Evolutionary conservation across 2,113 vertebrate species (phyloP).

Genomic region (Ptilonorhynchus violaceus): DNA sequence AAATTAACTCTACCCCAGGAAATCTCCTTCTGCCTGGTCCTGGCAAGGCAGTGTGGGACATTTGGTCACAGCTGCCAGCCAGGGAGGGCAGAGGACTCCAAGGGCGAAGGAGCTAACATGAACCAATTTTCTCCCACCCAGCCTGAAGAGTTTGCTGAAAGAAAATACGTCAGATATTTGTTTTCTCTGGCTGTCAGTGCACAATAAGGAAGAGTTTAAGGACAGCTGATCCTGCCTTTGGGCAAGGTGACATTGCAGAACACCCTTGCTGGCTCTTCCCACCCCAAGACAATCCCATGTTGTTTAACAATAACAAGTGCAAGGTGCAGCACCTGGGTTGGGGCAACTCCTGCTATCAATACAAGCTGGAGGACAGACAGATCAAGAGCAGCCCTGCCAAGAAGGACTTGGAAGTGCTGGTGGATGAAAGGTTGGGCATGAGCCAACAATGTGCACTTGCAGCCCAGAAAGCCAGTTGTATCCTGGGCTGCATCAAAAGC

Average conservation of each 20-base stretch:
- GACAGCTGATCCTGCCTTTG: neutral
- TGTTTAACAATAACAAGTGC: neutral
- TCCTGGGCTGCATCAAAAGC: neutral
- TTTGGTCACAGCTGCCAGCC: neutral
- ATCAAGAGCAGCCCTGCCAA: neutral
- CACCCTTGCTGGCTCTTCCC: neutral
- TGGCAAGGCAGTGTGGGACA: neutral
- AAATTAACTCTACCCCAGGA: neutral
- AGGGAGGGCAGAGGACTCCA: neutral
- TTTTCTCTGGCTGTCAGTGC: neutral
- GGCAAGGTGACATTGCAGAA: neutral
- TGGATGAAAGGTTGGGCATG: neutral
- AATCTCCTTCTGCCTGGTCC: neutral
- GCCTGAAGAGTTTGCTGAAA: neutral
- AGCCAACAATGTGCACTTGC: neutral
- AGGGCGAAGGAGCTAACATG: neutral
- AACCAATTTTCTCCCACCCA: neutral
- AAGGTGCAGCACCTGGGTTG: neutral
- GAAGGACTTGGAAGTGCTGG: neutral
- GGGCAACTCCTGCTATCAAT: neutral
- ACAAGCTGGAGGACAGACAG: neutral
- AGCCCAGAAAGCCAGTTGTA: neutral
- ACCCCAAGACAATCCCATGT: rapidly evolving
- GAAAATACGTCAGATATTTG: neutral
- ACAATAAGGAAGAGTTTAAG: neutral